A percentile compares a stretch with the other conserved stretches of the same genome.
Evolutionary conservation across 2,797 vertebrate genomes (phyloP).

Genomic region (Sebastes glaucus): DNA sequence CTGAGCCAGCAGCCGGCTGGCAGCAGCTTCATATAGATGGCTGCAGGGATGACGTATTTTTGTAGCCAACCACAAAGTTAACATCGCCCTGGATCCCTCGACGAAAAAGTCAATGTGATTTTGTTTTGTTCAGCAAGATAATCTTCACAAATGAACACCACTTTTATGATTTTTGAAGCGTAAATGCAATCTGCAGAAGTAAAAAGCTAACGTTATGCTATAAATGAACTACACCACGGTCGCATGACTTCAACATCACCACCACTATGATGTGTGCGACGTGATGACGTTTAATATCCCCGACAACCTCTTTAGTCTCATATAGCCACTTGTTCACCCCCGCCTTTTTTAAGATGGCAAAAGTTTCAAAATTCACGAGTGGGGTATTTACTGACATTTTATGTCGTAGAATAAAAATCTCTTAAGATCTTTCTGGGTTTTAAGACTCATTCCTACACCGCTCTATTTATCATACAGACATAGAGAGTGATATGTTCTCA

Average conservation of each 20-base stretch:
- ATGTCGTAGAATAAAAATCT: neutral
- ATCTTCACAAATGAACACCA: too few relatives aligned
- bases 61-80: neutral
- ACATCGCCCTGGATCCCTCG: neutral
- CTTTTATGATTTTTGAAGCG: too few relatives aligned
- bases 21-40: neutral
- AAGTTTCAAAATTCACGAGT: neutral
- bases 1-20: neutral
- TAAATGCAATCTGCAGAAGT: too few relatives aligned
- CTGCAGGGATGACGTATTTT: neutral
- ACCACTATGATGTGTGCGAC: neutral
- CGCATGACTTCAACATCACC: neutral
- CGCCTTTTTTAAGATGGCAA: neutral
- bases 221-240: neutral
- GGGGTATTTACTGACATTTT: neutral
- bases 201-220: too few relatives aligned
- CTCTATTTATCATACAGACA: neutral
- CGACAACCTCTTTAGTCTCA: neutral
- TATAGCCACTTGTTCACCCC: neutral
- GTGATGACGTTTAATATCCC: neutral
- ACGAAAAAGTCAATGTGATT: fast-evolving
- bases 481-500: neutral
- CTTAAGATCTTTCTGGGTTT: neutral
- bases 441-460: neutral
- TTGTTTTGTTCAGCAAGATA: neutral